phyloP scores from a whole-genome alignment of 2,888 invertebrate genomes.

The Aricia artaxerxes region DNA sequence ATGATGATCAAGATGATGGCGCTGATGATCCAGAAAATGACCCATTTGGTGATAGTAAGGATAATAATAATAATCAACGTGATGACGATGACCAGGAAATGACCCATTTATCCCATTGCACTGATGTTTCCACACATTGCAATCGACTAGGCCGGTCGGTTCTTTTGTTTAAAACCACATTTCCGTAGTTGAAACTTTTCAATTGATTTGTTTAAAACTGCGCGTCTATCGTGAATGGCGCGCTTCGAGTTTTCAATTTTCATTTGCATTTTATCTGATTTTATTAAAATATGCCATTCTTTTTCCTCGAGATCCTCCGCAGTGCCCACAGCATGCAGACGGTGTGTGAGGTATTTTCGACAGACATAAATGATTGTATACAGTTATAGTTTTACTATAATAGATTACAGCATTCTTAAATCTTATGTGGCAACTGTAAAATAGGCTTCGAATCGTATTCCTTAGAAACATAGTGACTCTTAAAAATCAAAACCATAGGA shows the following conservation, averaged over 20 bases:
- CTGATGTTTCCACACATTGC: not conserved
- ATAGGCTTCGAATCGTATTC: too few relatives aligned
- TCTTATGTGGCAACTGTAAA: too few relatives aligned
- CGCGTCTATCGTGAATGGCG: not conserved
- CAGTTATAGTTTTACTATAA: too few relatives aligned
- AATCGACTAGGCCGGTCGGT: not conserved
- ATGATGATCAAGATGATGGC: too few relatives aligned
- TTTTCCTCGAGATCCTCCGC: too few relatives aligned
- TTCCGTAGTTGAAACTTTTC: not conserved
- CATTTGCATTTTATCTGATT: not conserved
- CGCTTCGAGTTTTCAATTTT: not conserved
- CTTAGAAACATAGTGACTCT: too few relatives aligned
- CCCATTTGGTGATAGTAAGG: not conserved
- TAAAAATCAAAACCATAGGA: too few relatives aligned
- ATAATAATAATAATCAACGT: too few relatives aligned
- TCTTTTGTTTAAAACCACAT: slow-evolving; percentile 6
- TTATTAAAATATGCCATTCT: not conserved
- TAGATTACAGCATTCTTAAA: too few relatives aligned
- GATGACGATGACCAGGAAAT: not conserved
- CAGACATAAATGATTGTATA: too few relatives aligned
- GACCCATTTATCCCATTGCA: not conserved
- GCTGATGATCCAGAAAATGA: not conserved
- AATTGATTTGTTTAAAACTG: slow-evolving; percentile 14
- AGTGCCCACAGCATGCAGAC: too few relatives aligned
- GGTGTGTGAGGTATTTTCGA: too few relatives aligned